A percentile compares a stretch with the other conserved stretches of the same genome.
phyloP scores from a whole-genome alignment of 1,140 invertebrate genomes.

The Pissodes strobi region DNA sequence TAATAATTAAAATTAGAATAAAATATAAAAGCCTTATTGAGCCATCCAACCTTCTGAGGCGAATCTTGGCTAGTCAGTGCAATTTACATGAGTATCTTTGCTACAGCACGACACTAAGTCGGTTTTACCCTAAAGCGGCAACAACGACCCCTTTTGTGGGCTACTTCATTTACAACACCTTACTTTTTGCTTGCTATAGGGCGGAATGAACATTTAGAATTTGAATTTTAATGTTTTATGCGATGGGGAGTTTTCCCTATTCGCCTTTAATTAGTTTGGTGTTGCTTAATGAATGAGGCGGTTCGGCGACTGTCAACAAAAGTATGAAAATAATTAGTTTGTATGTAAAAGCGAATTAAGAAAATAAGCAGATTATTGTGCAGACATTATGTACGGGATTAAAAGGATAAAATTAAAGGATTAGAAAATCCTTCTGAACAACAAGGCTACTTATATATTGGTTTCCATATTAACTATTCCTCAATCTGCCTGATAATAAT shows the following conservation, averaged over 20 bases:
- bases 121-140: constrained; percentile 10
- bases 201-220: constrained; percentile 22
- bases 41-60: not conserved
- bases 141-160: constrained; percentile 28
- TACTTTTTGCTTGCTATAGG: constrained; percentile 18
- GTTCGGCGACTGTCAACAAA: constrained; percentile 31
- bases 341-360: too few species aligned
- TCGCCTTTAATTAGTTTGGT: constrained; percentile 18
- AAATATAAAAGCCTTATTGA: not conserved
- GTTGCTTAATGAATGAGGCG: constrained; percentile 25
- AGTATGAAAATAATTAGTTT: too few species aligned
- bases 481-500: too few species aligned
- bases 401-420: too few species aligned
- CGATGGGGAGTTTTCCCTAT: constrained; percentile 21
- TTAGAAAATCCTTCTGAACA: too few species aligned
- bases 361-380: too few species aligned
- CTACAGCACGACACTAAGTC: not conserved
- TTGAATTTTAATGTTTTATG: constrained; percentile 32
- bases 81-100: constrained; percentile 15
- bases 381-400: too few species aligned
- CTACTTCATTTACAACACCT: constrained; percentile 28
- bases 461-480: too few species aligned
- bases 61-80: too few species aligned
- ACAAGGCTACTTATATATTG: too few species aligned
- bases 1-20: too few species aligned